Base-by-base conservation (phyloP, 1,140 invertebrate species). In the Ditylenchus dipsaci region DNA sequence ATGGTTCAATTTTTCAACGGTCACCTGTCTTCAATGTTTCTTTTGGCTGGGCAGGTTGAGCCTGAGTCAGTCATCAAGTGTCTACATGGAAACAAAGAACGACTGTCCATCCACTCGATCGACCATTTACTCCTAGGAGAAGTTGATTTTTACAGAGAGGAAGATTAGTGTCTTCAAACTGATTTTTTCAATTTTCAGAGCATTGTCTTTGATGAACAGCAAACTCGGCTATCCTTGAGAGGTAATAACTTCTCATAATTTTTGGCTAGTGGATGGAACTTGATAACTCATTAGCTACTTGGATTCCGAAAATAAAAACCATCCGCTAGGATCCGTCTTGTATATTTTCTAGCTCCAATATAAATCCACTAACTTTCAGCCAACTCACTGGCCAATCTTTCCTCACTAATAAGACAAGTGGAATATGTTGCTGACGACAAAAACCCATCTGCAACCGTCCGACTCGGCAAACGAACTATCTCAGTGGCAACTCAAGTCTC, bases 1-100 rank as follows among this genome's bases (percentile, higher is more conserved):
- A 76, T 82, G 64, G 75, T 78, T 63, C 81, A 82, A 65, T 76
- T 72, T 76, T 83, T 83, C 68, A 76, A 65, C 43, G 80, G 81
- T 23, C 66, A 78, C 57, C 63, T 82, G 21, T 29, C 74, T 9
- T 61, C 68, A 5, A 73, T 82, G 62, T 68, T 69, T 57, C 69
- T 80, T 49, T 69, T 80, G 26, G 43, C 73, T 21, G 78, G 80
- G 49, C 58, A 60, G n/a, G 73, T 71, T 15, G 80, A 83, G 56
- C 53, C 45, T 17, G 30, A 63, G 21, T 58, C 59, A 15, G 73
- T 78, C 15, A 68, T 83, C 15, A 45, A 71, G 17, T 82, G 80
- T 60, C 42, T 76, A 26, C 80, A 83, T 47, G 64, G 69, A 60
- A 70, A 69, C 33, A 38, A 68, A 27, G 67, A 77, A 56, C 62